phyloP scores from a whole-genome alignment of 2,888 invertebrate genomes.

The Drosophila acutilabella region DNA sequence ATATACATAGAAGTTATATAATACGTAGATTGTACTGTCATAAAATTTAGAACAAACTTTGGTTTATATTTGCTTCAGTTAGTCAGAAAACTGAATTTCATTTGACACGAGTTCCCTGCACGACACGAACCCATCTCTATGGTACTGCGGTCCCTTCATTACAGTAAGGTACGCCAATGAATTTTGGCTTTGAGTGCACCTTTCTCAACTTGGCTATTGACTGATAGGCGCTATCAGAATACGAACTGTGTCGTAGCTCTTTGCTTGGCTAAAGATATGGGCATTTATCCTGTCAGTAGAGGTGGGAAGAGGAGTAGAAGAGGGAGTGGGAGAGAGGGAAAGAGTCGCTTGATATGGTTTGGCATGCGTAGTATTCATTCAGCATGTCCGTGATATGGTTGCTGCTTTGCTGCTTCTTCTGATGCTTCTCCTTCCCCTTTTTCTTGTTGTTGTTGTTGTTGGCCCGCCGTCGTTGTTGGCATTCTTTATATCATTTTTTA shows the following conservation, averaged over 20 bases:
- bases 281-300: not conserved
- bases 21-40: too few relatives aligned
- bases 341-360: conserved; percentile 4
- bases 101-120: too few relatives aligned
- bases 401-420: conserved; percentile 20
- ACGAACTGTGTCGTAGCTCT: conserved; percentile 8
- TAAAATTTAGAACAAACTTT: too few relatives aligned
- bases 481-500: conserved; percentile 58
- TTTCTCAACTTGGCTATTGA: conserved; percentile 20
- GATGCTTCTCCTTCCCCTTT: conserved; percentile 16
- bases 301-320: not conserved
- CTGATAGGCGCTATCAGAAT: conserved; percentile 48
- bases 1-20: too few relatives aligned
- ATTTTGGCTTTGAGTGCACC: not conserved
- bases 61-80: too few relatives aligned
- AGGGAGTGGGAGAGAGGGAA: not conserved
- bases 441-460: conserved; percentile 8
- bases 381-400: conserved; percentile 53
- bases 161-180: not conserved
- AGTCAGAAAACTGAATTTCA: too few relatives aligned
- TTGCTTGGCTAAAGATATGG: conserved; percentile 5
- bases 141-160: too few relatives aligned
- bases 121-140: too few relatives aligned
- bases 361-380: conserved; percentile 63
- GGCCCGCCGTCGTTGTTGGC: conserved; percentile 40